These are phyloP conservation scores for Leontopithecus rosalia DNA, from an alignment of 2,797 vertebrate genomes.

Conservation along the genomic window DNA sequence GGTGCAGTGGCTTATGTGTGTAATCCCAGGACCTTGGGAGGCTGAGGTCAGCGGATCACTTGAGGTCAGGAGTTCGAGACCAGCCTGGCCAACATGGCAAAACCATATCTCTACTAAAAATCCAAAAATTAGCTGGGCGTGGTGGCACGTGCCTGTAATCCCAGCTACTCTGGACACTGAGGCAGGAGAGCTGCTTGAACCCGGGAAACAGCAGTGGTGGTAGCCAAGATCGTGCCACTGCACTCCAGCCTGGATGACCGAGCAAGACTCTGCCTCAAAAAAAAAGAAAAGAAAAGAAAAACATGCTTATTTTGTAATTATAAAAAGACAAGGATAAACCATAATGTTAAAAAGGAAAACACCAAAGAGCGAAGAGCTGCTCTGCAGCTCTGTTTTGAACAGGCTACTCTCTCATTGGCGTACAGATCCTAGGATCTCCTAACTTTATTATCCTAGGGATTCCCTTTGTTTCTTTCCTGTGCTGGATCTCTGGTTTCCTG, in stretches of 20 bases:
- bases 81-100: not conserved
- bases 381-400: not conserved
- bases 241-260: not conserved
- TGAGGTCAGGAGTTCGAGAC: not conserved
- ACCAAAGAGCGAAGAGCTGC: no score
- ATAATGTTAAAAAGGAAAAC: no score
- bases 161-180: not conserved
- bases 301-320: not conserved
- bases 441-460: not conserved
- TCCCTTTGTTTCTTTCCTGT: not conserved
- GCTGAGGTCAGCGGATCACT: not conserved
- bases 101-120: not conserved
- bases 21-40: not conserved
- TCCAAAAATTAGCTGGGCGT: not conserved
- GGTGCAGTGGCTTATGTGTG: not conserved
- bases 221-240: not conserved
- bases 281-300: not conserved
- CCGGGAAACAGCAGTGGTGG: not conserved
- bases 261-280: not conserved
- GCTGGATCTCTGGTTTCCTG: constrained; percentile 4
- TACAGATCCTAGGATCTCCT: not conserved
- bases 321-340: no score
- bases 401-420: not conserved
- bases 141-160: not conserved
- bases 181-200: not conserved